Percentiles rank a stretch among this genome's conserved stretches.
These are phyloP conservation scores for Micromys minutus DNA, from an alignment of 2,113 vertebrate genomes.

Conservation along the genomic window DNA sequence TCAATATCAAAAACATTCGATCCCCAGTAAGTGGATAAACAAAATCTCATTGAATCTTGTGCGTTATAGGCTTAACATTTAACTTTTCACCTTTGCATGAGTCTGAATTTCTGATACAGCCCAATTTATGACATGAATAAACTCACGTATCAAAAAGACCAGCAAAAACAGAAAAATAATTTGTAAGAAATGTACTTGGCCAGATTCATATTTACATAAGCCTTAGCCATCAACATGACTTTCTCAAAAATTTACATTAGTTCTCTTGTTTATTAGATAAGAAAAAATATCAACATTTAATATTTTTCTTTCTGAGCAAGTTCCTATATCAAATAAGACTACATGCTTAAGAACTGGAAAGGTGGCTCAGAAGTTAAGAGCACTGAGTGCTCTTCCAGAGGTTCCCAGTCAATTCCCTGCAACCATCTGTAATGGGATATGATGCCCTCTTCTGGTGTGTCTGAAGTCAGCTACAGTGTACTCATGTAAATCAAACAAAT, in stretches of 20 bases:
- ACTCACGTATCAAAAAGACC: neutral
- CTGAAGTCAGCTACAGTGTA: too few relatives aligned
- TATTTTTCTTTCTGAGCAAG: neutral
- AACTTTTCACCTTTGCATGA: neutral
- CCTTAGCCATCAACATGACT: neutral
- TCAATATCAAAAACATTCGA: neutral
- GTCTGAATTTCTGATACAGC: neutral
- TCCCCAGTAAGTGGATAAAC: neutral
- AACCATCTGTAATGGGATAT: too few relatives aligned
- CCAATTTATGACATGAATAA: neutral
- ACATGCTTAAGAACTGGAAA: neutral
- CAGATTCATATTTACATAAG: neutral
- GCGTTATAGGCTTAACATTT: neutral
- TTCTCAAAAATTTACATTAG: constrained; percentile 33
- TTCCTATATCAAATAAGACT: neutral
- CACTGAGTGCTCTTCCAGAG: too few relatives aligned
- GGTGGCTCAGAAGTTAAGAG: too few relatives aligned
- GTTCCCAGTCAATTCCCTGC: too few relatives aligned
- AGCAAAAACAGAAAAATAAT: neutral
- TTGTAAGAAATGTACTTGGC: neutral
- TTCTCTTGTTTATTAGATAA: neutral
- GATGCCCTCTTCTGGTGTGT: too few relatives aligned
- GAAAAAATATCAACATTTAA: neutral
- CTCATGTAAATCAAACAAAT: too few relatives aligned
- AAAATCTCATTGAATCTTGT: neutral